Evolutionary conservation across 1,140 invertebrate species (phyloP).

Genomic region (Rhynchophorus ferrugineus): DNA sequence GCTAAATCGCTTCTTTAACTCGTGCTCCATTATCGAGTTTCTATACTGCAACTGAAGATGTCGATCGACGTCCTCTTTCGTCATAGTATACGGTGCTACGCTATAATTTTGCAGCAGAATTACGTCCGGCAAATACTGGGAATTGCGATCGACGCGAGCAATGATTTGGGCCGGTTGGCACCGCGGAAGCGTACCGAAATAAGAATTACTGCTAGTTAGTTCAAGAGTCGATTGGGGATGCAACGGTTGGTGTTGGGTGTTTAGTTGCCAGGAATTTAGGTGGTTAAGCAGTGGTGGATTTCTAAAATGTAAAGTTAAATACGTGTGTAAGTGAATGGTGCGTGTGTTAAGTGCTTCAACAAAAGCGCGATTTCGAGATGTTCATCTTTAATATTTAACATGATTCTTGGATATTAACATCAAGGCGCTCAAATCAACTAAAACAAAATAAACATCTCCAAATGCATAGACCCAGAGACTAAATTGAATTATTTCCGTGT

Average conservation of each 20-base stretch:
- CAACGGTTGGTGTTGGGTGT: constrained; percentile 6
- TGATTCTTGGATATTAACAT: no score
- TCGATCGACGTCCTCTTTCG: constrained; percentile 9
- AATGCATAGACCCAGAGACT: no score
- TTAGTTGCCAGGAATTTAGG: constrained; percentile 19
- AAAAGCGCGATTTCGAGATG: no score
- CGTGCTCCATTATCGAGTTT: constrained; percentile 25
- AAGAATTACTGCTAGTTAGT: constrained; percentile 26
- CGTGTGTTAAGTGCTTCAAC: not conserved
- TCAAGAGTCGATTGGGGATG: constrained; percentile 14
- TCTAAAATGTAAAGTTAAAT: constrained; percentile 29
- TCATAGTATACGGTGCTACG: constrained; percentile 8
- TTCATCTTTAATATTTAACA: no score
- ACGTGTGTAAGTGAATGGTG: constrained; percentile 5
- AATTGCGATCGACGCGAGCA: not conserved
- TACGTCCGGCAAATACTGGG: constrained; percentile 28
- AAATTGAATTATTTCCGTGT: no score
- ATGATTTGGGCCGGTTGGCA: constrained; percentile 3
- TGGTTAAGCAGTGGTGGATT: constrained; percentile 27
- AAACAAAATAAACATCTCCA: no score
- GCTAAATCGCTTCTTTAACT: constrained; percentile 28
- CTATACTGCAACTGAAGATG: constrained; percentile 20
- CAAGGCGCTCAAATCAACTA: no score
- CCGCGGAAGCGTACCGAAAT: constrained; percentile 29
- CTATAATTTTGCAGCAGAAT: constrained; percentile 32